Evolutionary conservation across 2,113 vertebrate genomes (phyloP).

Genomic region (Limanda limanda): DNA sequence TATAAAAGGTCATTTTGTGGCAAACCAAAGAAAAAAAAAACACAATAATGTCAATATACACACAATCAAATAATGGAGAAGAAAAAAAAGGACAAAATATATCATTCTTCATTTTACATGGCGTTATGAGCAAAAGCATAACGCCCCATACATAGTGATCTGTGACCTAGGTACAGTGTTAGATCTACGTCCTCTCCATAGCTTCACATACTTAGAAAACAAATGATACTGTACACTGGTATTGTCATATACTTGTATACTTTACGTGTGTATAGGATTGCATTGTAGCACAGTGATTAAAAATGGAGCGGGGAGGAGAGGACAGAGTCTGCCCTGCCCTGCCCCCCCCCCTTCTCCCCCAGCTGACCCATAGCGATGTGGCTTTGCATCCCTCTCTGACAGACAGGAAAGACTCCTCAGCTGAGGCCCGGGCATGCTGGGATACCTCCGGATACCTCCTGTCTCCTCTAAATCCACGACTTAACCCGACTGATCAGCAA

Average conservation of each 20-base stretch:
- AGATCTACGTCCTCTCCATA: conserved; percentile 81
- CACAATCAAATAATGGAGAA: conserved; percentile 76
- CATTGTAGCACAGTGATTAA: conserved; percentile 76
- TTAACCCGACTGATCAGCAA: conserved; percentile 13
- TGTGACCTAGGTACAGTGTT: conserved; percentile 89
- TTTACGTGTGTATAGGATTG: conserved; percentile 61
- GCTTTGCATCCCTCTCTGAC: conserved; percentile 44
- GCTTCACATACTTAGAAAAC: conserved; percentile 79
- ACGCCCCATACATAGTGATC: conserved; percentile 82
- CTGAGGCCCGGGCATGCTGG: conserved; percentile 43
- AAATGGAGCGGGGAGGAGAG: conserved; percentile 42
- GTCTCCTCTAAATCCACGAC: conserved; percentile 28
- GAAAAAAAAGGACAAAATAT: conserved; percentile 78
- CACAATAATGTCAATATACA: conserved; percentile 82
- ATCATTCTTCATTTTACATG: conserved; percentile 88
- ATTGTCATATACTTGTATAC: conserved; percentile 64
- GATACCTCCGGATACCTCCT: conserved; percentile 28
- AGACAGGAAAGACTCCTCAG: conserved; percentile 27
- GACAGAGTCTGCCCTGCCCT: conserved; percentile 15
- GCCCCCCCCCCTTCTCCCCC: conserved; percentile 10
- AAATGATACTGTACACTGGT: conserved; percentile 65
- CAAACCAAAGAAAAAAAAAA: conserved; percentile 72
- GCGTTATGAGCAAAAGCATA: conserved; percentile 84
- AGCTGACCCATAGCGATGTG: conserved; percentile 27
- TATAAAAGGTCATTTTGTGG: conserved; percentile 66